Evolutionary conservation across 2,113 vertebrate species (phyloP), one percentile per base, ranked within the genome.

Genomic region (Phylloscopus whistleri): DNA sequence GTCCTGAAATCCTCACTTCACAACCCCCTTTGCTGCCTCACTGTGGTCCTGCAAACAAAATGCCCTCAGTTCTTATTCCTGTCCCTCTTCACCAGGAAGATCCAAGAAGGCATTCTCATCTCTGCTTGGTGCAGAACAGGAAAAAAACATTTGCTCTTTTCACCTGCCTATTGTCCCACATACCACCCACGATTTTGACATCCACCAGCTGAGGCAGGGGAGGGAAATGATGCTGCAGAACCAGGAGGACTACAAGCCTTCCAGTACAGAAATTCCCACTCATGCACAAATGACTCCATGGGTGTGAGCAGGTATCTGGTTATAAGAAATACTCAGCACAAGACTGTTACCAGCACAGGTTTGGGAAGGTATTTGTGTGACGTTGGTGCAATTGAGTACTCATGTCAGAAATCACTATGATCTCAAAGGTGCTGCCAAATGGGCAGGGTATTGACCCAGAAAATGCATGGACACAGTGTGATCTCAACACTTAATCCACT

Each of bases 381-480:
- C 0, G 0, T 22, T 24, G 11, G 35, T 67, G 21, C 15, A 91
- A 48, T 0, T 68, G 35, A 84, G 21, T 18, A 23, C 53, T 82
- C 37, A 4, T 44, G 55, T 41, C 23, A 53, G 39, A 85, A 87
- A 85, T 27, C 23, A 21, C 31, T 28, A 8, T 27, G 6, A 63
- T 72, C 70, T 85, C 33, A 59, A 72, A 56, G 30, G 8, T 8
- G 30, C 35, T 87, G 51, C 27, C 59, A 69, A 69, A 75, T 90
- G 31, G 22, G 11, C 39, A 75, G 22, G 7, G 15, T 31, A 26
- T 53, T 80, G 37, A 64, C 49, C 46, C 22, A 89, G 46, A 74
- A 78, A 74, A 70, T 6, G 2, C 11, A 46, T 0, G 23, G 55
- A 19, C 48, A 26, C 2, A 2, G 20, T 35, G 46, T 8, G 28